Evolutionary conservation across 2,113 vertebrate species (phyloP).

Genomic region (Bubo scandiacus): DNA sequence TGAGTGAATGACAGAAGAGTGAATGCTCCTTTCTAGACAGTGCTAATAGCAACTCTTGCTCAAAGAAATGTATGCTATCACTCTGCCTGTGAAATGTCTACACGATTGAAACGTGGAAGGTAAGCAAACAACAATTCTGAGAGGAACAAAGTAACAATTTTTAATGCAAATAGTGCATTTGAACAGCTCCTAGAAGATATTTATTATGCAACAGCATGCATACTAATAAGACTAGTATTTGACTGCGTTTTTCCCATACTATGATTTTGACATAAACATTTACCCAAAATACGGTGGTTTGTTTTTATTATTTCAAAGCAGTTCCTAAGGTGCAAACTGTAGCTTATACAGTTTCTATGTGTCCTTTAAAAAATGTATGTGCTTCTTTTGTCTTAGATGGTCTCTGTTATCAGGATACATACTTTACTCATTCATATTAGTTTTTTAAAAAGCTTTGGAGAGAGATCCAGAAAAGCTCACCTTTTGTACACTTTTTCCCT

Average conservation of each 20-base stretch:
- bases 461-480: not conserved
- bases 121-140: not conserved
- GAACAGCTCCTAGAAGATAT: not conserved
- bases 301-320: not conserved
- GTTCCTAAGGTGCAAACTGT: slow-evolving; percentile 1
- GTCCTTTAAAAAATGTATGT: slow-evolving; percentile 40
- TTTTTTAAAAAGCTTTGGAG: not conserved
- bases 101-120: not conserved
- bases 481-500: not conserved
- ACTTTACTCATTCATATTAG: not conserved
- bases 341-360: not conserved
- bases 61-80: not conserved
- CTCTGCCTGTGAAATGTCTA: not conserved
- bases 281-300: not conserved
- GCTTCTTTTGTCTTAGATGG: slow-evolving; percentile 44
- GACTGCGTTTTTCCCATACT: not conserved
- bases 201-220: slow-evolving; percentile 19
- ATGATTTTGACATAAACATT: not conserved
- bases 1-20: not conserved
- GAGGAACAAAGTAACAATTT: not conserved
- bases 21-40: not conserved
- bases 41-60: not conserved
- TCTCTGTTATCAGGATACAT: not conserved
- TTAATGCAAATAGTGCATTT: not conserved
- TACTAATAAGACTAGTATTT: not conserved